Evolutionary conservation across 2,888 invertebrate species (phyloP).

Genomic region (Oxytorus armatus): DNA sequence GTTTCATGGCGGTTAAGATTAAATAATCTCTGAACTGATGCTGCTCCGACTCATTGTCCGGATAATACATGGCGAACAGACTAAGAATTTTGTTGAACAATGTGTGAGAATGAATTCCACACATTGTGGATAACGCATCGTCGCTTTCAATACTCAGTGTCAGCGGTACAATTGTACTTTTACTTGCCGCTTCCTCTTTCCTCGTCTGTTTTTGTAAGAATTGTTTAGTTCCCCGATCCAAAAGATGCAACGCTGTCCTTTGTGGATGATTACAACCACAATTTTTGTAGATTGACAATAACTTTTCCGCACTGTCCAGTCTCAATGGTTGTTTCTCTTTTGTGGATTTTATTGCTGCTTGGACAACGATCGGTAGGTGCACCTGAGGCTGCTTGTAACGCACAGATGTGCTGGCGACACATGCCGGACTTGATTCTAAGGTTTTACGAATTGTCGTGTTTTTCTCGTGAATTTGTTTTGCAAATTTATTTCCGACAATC

Average conservation of each 20-base stretch:
- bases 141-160: too few species aligned
- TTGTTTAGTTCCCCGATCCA: too few species aligned
- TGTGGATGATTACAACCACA: too few species aligned
- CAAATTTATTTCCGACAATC: not conserved
- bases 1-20: conserved; percentile 1
- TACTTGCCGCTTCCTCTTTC: too few species aligned
- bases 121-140: not conserved
- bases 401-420: not conserved
- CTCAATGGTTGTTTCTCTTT: too few species aligned
- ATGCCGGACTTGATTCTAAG: not conserved
- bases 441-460: not conserved
- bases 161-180: too few species aligned
- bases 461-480: not conserved
- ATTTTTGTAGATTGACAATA: too few species aligned
- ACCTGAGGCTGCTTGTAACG: too few species aligned
- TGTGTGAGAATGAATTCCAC: conserved; percentile 2
- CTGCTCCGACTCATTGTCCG: not conserved
- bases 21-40: not conserved
- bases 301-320: too few species aligned
- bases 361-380: too few species aligned
- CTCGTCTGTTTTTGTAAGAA: not conserved
- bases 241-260: too few species aligned
- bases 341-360: too few species aligned
- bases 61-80: not conserved
- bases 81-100: not conserved